Conservation (phyloP, 2,113 vertebrate species). For the Percina caprodes region DNA sequence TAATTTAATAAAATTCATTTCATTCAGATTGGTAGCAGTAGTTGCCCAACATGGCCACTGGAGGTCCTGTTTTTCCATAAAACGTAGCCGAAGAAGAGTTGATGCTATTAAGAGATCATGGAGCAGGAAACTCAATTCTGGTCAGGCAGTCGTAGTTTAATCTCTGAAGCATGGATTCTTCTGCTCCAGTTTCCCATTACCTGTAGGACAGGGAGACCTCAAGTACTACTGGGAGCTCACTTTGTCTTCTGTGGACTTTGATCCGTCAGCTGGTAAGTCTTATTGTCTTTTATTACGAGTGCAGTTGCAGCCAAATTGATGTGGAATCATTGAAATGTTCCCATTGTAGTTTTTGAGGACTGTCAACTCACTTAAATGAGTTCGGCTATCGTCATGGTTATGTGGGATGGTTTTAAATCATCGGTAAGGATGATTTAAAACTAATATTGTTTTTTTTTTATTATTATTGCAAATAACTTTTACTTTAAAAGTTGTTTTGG, state of each 20-base stretch:
- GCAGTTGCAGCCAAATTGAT: neutral
- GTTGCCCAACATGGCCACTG: neutral
- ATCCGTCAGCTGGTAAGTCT: conserved; percentile 32
- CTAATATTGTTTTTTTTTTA: no score
- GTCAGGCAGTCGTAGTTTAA: neutral
- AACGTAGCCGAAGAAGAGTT: neutral
- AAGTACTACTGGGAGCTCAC: neutral
- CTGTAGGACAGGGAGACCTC: conserved; percentile 13
- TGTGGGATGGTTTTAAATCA: no score
- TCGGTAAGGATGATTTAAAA: neutral
- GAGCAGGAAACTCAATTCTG: neutral
- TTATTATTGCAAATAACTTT: neutral
- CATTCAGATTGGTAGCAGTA: neutral
- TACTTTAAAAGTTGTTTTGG: neutral
- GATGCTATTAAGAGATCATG: no score
- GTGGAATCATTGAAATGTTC: neutral
- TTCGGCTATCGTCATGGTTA: neutral
- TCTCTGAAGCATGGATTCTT: neutral
- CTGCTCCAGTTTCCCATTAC: conserved; percentile 1
- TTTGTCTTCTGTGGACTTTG: neutral
- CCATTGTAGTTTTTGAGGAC: neutral
- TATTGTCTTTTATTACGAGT: neutral
- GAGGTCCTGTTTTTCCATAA: neutral
- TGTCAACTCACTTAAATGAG: neutral
- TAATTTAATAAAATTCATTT: no score